Conservation (phyloP, 2,113 vertebrate species). For the Condylura cristata region DNA sequence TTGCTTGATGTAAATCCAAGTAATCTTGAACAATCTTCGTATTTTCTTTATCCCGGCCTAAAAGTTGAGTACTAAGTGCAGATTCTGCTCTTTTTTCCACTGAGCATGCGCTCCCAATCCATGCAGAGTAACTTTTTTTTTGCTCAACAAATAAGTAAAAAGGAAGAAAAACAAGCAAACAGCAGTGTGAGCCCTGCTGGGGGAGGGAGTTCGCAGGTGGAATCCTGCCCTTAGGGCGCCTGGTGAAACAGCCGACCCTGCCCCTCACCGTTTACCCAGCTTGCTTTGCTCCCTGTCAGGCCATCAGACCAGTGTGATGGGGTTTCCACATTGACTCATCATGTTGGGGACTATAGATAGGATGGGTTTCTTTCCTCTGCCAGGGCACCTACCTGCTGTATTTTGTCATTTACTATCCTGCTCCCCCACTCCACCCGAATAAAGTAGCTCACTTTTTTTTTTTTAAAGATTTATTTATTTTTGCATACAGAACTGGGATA, state of each 20-base stretch:
- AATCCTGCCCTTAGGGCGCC: accelerated
- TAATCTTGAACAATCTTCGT: background rate
- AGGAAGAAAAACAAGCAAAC: background rate
- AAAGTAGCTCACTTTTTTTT: background rate
- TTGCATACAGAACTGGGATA: too few species aligned
- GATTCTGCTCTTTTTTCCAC: background rate
- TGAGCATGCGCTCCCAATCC: background rate
- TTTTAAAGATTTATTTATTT: too few species aligned
- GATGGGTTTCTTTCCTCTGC: background rate
- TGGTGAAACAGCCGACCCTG: background rate
- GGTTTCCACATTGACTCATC: background rate
- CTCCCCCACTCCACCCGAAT: background rate
- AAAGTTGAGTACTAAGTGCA: background rate
- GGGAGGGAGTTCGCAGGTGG: accelerated
- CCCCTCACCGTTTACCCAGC: background rate
- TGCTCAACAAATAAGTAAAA: background rate
- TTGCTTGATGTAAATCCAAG: background rate
- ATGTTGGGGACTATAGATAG: background rate
- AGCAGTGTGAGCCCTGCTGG: background rate
- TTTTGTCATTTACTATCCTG: background rate
- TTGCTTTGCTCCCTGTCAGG: background rate
- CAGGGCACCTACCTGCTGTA: background rate
- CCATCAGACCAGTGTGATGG: background rate
- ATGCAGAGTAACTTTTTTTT: background rate
- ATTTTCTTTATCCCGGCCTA: background rate